Conservation (phyloP, 2,888 invertebrate genomes). For the Diaperis boleti region DNA sequence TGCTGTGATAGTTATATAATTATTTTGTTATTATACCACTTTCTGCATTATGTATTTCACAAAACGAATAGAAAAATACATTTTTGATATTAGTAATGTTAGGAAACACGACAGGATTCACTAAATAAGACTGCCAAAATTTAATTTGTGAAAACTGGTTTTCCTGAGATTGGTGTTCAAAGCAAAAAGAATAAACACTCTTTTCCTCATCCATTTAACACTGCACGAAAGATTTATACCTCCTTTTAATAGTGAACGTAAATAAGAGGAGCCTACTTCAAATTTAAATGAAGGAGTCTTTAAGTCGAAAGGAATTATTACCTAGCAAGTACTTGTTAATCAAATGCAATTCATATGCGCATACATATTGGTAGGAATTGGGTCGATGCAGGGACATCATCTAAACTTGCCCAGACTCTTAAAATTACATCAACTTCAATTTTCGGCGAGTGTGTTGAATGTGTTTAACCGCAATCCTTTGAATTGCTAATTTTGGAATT, state of each 20-base stretch:
- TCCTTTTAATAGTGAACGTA: constrained; percentile 35
- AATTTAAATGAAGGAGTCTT: constrained; percentile 40
- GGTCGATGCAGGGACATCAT: constrained; percentile 27
- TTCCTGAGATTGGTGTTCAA: too few species aligned
- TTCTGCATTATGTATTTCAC: too few species aligned
- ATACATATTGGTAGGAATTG: constrained; percentile 31
- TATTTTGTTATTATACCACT: too few species aligned
- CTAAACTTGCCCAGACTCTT: constrained; percentile 35
- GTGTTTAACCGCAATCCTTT: constrained; percentile 42
- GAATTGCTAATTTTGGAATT: constrained; percentile 42
- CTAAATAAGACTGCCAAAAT: too few species aligned
- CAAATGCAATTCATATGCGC: constrained; percentile 42
- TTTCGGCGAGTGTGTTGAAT: constrained; percentile 40
- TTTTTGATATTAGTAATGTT: too few species aligned
- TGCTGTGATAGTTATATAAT: too few species aligned
- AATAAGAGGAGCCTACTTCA: constrained; percentile 34
- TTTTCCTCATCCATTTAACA: constrained; percentile 17
- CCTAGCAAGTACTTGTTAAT: constrained; percentile 35
- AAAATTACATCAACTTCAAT: constrained; percentile 43
- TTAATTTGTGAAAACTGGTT: too few species aligned
- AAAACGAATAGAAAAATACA: too few species aligned
- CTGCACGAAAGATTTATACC: constrained; percentile 30
- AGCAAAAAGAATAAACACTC: constrained; percentile 24
- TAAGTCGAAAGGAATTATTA: constrained; percentile 17
- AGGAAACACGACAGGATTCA: too few species aligned